phyloP scores from a whole-genome alignment of 2,888 invertebrate species.

The Megaustenia siamemsis region DNA sequence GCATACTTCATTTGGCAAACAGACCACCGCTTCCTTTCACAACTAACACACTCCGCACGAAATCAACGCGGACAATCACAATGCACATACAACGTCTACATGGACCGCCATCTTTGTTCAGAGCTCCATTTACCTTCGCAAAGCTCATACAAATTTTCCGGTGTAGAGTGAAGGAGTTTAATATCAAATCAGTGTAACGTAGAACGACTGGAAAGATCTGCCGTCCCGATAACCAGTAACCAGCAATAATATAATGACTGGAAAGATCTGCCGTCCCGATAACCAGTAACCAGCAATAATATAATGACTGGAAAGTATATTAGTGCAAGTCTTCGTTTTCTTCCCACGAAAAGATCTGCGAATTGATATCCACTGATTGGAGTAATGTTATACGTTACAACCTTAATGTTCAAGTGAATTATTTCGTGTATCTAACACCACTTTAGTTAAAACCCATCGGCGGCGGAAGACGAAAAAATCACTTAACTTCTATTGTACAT shows the following conservation, averaged over 20 bases:
- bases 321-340: neutral
- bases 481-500: slow-evolving; percentile 23
- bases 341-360: neutral
- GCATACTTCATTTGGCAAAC: neutral
- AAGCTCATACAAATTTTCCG: slow-evolving; percentile 45
- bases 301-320: slow-evolving; percentile 18
- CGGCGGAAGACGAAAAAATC: slow-evolving; percentile 9
- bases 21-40: neutral
- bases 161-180: neutral
- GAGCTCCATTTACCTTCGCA: neutral
- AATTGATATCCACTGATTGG: slow-evolving; percentile 22
- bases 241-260: slow-evolving; percentile 27
- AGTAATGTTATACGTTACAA: slow-evolving; percentile 39
- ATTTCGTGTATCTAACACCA: slow-evolving; percentile 25
- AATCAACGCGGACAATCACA: neutral
- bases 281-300: slow-evolving; percentile 21
- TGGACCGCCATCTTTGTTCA: neutral
- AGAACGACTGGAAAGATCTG: slow-evolving; percentile 6
- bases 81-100: neutral
- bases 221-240: neutral
- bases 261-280: slow-evolving; percentile 11
- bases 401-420: neutral
- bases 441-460: neutral
- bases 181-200: slow-evolving; percentile 10
- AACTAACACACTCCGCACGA: neutral